Base-by-base conservation (phyloP, 2,113 vertebrate species). In the Nannobrachium achirus region DNA sequence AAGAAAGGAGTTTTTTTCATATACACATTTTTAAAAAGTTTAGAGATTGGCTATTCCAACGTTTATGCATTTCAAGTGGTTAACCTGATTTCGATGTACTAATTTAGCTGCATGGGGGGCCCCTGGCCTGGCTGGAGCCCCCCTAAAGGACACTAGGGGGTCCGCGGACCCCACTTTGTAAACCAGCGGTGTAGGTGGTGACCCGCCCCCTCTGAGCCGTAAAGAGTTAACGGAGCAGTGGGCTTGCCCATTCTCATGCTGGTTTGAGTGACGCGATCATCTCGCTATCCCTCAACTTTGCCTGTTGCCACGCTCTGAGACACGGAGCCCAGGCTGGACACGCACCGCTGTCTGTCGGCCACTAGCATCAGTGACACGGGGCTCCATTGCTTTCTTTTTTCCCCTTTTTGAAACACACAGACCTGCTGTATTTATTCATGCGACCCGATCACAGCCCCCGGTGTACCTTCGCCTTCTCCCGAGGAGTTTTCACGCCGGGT, bases 211-310 rank as follows among this genome's bases (percentile, higher is more conserved):
- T 75, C 78, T 83, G 87, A 87, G 68, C 71, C 71, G 80, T 75
- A 90, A 91, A 89, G 91, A 92, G 92, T 92, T 91, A 92, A 93
- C 89, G 87, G 86, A 83, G 89, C 87, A 79, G 91, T 89, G 91
- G 87, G 91, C 89, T 90, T 89, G 85, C 91, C 91, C 84, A 89
- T 87, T 85, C 89, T 91, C 92, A 82, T 85, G 88, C 83, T 89
- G 4, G 25, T 89, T 86, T 88, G 91, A 93, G 92, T 94, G 95
- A 95, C 94, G 92, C 93, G 90, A 91, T 94, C 93, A 82, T 92
- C 94, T 94, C 93, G 90, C 91, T 94, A 90, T 94, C 94, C 93
- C 93, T 93, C 93, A 92, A 95, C 94, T 94, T 93, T 91, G 94
- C 94, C 94, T 95, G 94, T 94, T 93, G 93, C 93, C 92, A 94